phyloP scores from a whole-genome alignment of 1,140 invertebrate genomes.

The Sarcophaga peregrina region DNA sequence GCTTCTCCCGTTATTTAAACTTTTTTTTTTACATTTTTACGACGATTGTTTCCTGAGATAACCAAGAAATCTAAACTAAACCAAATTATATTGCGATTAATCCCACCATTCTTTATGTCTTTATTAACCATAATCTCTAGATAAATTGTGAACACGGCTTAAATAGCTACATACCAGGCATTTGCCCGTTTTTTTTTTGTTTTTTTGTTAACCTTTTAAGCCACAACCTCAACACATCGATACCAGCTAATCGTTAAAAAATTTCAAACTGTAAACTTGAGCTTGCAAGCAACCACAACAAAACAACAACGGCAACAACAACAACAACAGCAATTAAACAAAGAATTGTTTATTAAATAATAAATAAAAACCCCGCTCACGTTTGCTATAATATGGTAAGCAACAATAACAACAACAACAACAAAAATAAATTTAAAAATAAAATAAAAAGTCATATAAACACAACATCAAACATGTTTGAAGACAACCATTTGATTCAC shows the following conservation, averaged over 20 bases:
- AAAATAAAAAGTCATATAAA: constrained; percentile 30
- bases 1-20: no score
- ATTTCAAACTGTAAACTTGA: neutral
- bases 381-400: neutral
- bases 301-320: neutral
- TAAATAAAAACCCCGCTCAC: neutral
- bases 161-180: no score
- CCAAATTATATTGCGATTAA: no score
- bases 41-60: no score
- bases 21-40: no score
- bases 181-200: no score
- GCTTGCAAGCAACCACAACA: neutral
- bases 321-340: constrained; percentile 2
- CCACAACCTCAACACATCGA: constrained; percentile 3
- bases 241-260: neutral
- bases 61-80: no score
- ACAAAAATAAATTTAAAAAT: neutral
- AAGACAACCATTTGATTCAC: neutral
- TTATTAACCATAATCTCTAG: no score
- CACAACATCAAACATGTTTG: constrained; percentile 28
- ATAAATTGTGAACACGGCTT: no score
- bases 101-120: no score
- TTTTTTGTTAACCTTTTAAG: neutral
- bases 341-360: constrained; percentile 24
- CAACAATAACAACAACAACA: neutral